Conservation (phyloP, 2,888 invertebrate genomes). For the Tricholauxania praeusta region DNA sequence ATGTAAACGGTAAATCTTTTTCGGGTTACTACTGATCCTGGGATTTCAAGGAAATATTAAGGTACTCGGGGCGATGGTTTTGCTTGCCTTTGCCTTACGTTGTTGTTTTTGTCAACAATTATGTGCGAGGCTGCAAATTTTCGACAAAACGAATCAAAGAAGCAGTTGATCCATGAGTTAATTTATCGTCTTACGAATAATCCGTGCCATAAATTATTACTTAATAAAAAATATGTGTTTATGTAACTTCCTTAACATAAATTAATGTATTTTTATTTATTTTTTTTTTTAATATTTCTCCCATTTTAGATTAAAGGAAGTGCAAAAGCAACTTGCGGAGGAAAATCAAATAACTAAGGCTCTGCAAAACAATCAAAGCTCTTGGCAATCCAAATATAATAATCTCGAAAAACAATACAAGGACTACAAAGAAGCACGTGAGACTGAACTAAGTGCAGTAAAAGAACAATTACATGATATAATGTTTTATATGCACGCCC, state of each 20-base stretch:
- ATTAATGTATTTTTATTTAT: neutral
- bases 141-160: no score
- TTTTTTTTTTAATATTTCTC: neutral
- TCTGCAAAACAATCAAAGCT: slow-evolving; percentile 79
- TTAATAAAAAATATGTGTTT: neutral
- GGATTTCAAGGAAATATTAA: no score
- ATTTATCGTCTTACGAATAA: no score
- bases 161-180: no score
- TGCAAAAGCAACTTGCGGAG: slow-evolving; percentile 81
- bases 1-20: no score
- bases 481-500: slow-evolving; percentile 96
- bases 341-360: slow-evolving; percentile 88
- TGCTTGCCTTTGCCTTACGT: no score
- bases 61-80: no score
- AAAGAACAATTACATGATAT: slow-evolving; percentile 95
- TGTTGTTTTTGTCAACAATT: no score
- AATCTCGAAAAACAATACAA: slow-evolving; percentile 71
- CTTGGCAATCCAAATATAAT: slow-evolving; percentile 77
- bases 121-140: no score
- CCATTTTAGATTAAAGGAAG: slow-evolving; percentile 72
- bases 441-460: slow-evolving; percentile 81
- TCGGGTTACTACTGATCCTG: no score
- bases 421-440: slow-evolving; percentile 73
- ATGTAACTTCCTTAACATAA: neutral
- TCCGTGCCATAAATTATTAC: neutral